phyloP scores from a whole-genome alignment of 92 coral and sea anemone species.

The Paramuricea clavata region DNA sequence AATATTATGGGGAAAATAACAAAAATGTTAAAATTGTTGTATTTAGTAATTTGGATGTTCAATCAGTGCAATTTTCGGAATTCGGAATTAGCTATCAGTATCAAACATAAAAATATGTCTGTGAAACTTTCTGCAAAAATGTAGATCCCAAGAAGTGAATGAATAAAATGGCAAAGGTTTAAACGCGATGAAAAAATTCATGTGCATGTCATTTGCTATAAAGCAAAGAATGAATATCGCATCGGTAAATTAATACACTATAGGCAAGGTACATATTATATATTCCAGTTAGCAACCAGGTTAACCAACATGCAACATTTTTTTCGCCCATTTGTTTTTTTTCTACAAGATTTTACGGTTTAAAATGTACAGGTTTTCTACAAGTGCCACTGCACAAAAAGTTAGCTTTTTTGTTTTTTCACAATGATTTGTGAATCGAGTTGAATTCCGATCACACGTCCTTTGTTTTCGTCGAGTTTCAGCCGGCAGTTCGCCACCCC shows the following conservation, averaged over 20 bases:
- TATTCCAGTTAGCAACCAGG: neutral
- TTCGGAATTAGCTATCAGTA: too few relatives aligned
- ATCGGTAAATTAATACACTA: too few relatives aligned
- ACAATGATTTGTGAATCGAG: slow-evolving; percentile 31
- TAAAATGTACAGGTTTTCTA: slow-evolving; percentile 4
- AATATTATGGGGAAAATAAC: too few relatives aligned
- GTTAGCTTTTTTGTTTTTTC: neutral
- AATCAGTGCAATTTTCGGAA: too few relatives aligned
- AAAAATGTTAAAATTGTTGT: too few relatives aligned
- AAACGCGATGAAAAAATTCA: too few relatives aligned
- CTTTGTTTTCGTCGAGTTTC: slow-evolving; percentile 51
- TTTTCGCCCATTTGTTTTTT: neutral
- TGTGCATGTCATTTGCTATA: too few relatives aligned
- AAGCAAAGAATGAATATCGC: neutral
- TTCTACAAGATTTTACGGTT: neutral
- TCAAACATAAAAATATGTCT: too few relatives aligned
- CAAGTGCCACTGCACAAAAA: neutral
- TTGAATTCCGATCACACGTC: slow-evolving; percentile 20
- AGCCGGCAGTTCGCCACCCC: slow-evolving; percentile 53
- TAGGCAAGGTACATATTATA: too few relatives aligned
- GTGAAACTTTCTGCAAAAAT: neutral
- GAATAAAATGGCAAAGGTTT: too few relatives aligned
- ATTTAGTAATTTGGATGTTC: too few relatives aligned
- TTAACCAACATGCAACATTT: neutral
- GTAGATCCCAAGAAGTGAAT: too few relatives aligned